phyloP scores from a whole-genome alignment of 2,888 invertebrate species.

The Masnerella sp. region DNA sequence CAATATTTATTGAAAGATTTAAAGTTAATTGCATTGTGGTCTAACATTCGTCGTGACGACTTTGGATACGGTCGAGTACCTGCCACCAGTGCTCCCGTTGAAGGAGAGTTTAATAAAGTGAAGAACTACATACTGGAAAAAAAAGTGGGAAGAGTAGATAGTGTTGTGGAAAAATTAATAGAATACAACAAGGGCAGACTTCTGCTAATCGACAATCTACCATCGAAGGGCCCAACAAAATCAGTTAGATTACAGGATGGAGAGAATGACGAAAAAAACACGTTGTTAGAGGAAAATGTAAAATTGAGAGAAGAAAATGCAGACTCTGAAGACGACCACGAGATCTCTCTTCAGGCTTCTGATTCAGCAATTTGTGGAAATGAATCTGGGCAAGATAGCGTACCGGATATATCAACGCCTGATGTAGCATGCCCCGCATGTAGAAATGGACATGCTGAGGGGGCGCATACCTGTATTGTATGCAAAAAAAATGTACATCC shows the following conservation, averaged over 20 bases:
- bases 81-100: constrained; percentile 20
- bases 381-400: no score
- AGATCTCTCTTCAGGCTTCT: no score
- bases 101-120: constrained; percentile 42
- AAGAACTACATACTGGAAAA: constrained; percentile 19
- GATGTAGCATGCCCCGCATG: constrained; percentile 32
- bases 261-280: background rate
- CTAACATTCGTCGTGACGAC: constrained; percentile 12
- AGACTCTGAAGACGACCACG: no score
- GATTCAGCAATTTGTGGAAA: no score
- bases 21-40: constrained; percentile 33
- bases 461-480: constrained; percentile 34
- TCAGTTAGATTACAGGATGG: background rate
- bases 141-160: constrained; percentile 13
- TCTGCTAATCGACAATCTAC: background rate
- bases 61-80: constrained; percentile 8
- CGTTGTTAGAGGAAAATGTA: background rate
- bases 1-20: constrained; percentile 19
- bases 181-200: background rate
- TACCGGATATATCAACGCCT: no score
- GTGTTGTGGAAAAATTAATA: constrained; percentile 13
- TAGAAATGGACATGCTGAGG: background rate
- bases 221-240: no score
- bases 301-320: no score
- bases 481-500: constrained; percentile 40